phyloP scores from a whole-genome alignment of 1,140 invertebrate species.

The Goniozus legneri region DNA sequence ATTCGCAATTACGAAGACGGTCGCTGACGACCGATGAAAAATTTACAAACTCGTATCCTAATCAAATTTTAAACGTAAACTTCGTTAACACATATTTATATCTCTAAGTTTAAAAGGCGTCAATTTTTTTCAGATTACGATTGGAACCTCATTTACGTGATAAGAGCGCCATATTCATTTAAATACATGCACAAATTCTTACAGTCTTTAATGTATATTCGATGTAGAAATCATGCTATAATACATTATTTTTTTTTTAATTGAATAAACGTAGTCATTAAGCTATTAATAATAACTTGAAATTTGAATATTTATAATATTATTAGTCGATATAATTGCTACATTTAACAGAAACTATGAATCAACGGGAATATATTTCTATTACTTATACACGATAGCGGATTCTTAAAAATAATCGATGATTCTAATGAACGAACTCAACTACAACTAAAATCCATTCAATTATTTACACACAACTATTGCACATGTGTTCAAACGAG shows the following conservation, averaged over 20 bases:
- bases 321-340: conserved; percentile 19
- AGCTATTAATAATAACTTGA: conserved; percentile 25
- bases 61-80: conserved; percentile 28
- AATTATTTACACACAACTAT: no score
- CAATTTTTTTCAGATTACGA: neutral
- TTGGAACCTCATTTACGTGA: no score
- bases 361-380: conserved; percentile 27
- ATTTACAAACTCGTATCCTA: neutral
- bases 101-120: conserved; percentile 7
- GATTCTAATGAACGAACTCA: no score
- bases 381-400: no score
- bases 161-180: conserved; percentile 24
- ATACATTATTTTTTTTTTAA: conserved; percentile 29
- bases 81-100: conserved; percentile 19
- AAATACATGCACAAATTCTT: conserved; percentile 35
- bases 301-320: conserved; percentile 20
- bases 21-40: no score
- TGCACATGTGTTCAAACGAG: no score
- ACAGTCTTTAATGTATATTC: conserved; percentile 21
- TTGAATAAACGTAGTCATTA: conserved; percentile 22
- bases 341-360: conserved; percentile 20
- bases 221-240: conserved; percentile 28
- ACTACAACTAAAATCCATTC: no score
- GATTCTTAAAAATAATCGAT: no score
- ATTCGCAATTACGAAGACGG: no score